phyloP scores from a whole-genome alignment of 1,140 invertebrate species.

The Xylocopa sonorina region DNA sequence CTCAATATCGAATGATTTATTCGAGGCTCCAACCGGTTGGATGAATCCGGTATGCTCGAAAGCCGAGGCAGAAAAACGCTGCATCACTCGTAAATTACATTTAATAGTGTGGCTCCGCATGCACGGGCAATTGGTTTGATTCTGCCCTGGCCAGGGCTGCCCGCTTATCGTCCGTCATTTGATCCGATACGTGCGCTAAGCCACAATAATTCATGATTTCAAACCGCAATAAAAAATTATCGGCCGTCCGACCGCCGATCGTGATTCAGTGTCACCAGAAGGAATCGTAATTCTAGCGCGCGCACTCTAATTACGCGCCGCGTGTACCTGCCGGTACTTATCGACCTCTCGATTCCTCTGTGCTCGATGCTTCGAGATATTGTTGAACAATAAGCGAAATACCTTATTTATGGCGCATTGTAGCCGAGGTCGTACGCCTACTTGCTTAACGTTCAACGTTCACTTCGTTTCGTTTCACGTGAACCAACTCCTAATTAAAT shows the following conservation, averaged over 20 bases:
- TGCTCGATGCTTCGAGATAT: background rate
- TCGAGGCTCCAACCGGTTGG: constrained; percentile 30
- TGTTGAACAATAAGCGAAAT: background rate
- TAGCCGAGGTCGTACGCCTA: background rate
- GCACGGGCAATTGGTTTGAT: constrained; percentile 44
- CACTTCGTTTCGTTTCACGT: no score
- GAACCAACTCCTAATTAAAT: no score
- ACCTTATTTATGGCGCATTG: background rate
- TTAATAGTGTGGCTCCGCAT: constrained; percentile 58
- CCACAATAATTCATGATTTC: constrained; percentile 35
- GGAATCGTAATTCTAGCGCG: constrained; percentile 12
- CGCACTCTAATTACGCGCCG: constrained; percentile 1
- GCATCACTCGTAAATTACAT: constrained; percentile 66
- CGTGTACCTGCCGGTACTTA: background rate
- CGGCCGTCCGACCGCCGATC: background rate
- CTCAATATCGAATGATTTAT: constrained; percentile 55
- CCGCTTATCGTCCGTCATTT: constrained; percentile 31
- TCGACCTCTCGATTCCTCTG: background rate
- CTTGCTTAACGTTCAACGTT: no score
- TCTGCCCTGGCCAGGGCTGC: constrained; percentile 7
- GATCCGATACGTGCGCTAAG: constrained; percentile 25
- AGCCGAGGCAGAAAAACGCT: constrained; percentile 55
- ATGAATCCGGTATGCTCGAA: constrained; percentile 47
- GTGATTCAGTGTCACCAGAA: constrained; percentile 19
- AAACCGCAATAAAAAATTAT: constrained; percentile 45